These are phyloP conservation scores for Chiloscyllium plagiosum DNA, from an alignment of 2,113 vertebrate species.

Conservation along the genomic window DNA sequence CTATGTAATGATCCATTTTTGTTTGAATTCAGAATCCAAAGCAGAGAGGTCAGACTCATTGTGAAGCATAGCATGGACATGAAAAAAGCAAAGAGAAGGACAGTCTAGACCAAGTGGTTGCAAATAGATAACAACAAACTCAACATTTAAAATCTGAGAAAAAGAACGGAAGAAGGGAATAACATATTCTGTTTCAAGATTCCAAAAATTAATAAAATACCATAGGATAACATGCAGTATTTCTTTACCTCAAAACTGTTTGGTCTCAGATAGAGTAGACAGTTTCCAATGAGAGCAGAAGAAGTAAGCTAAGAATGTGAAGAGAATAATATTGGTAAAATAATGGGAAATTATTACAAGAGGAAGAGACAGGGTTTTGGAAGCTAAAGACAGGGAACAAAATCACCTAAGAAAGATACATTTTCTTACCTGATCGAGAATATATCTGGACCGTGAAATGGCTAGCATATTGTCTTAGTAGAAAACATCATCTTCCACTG, in stretches of 20 bases:
- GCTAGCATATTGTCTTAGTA: background rate
- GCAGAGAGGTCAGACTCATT: background rate
- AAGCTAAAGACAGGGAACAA: background rate
- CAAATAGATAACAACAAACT: background rate
- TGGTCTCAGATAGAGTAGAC: too few species aligned
- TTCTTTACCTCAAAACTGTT: too few species aligned
- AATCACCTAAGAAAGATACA: background rate
- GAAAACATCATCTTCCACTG: background rate
- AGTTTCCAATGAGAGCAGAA: background rate
- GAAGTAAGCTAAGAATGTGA: background rate
- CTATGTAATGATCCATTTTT: background rate
- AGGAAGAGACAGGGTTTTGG: background rate
- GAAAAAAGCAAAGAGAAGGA: background rate
- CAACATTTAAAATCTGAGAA: background rate
- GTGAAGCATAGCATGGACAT: background rate
- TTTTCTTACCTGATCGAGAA: background rate
- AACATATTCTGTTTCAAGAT: background rate
- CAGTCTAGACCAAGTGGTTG: background rate
- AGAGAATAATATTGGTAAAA: background rate
- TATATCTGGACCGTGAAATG: background rate
- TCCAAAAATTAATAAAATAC: background rate
- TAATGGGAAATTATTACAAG: background rate
- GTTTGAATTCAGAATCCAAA: background rate
- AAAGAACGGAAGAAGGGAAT: background rate
- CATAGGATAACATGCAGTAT: background rate